Percentiles rank a stretch among this genome's conserved stretches.
Evolutionary conservation across 2,113 vertebrate genomes (phyloP).

Genomic region (Pituophis catenifer): DNA sequence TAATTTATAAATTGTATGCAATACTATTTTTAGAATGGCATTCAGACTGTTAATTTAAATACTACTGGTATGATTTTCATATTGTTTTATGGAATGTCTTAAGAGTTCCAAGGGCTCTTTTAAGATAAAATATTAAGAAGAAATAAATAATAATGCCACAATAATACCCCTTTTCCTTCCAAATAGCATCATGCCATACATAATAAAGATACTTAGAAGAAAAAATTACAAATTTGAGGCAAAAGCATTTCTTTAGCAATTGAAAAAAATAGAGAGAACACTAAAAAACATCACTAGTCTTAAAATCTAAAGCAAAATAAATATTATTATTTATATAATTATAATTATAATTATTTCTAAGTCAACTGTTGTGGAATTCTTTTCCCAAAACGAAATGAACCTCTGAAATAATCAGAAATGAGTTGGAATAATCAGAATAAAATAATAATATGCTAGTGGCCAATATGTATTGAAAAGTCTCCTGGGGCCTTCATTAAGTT

Average conservation of each 20-base stretch:
- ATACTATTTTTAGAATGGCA: neutral
- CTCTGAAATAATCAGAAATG: neutral
- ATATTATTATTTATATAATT: neutral
- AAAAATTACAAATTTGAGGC: neutral
- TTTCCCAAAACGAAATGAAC: neutral
- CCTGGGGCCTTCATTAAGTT: neutral
- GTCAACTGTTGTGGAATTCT: too few species aligned
- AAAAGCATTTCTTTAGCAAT: neutral
- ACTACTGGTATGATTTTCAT: neutral
- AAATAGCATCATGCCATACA: neutral
- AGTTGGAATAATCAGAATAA: slow-evolving; percentile 8
- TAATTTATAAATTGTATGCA: neutral
- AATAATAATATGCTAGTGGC: neutral
- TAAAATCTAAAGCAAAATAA: neutral
- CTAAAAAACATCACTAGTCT: neutral
- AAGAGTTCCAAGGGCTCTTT: neutral
- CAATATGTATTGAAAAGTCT: neutral
- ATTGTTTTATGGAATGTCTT: neutral
- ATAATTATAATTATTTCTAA: neutral
- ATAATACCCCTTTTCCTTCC: neutral
- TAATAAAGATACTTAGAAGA: neutral
- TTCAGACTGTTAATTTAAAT: neutral
- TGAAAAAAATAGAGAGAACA: neutral
- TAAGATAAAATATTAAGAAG: neutral
- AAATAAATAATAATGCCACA: neutral